Conservation (phyloP, 2,797 vertebrate species). For the Aplochiton taeniatus region DNA sequence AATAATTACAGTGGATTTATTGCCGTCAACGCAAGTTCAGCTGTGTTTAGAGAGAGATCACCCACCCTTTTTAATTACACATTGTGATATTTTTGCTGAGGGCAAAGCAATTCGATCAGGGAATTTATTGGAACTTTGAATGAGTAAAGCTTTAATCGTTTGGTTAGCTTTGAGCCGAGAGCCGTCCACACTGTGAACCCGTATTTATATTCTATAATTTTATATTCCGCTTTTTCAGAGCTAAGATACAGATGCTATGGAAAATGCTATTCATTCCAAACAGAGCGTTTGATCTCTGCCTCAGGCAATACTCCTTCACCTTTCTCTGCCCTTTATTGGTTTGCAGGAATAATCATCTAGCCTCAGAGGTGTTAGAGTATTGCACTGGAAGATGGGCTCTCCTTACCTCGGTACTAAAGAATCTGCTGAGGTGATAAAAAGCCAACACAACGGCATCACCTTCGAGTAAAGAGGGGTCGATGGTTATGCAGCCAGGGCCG, state of each 20-base stretch:
- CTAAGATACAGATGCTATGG: background rate
- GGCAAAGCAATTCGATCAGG: conserved; percentile 29
- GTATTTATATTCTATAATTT: too few species aligned
- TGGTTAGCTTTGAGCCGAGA: conserved; percentile 5
- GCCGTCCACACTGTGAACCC: too few species aligned
- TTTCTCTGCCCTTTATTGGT: background rate
- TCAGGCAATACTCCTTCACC: conserved; percentile 6
- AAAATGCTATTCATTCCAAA: background rate
- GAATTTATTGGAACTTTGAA: conserved; percentile 44
- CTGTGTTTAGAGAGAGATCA: conserved; percentile 62
- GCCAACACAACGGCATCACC: background rate
- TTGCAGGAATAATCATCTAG: background rate
- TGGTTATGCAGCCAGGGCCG: conserved; percentile 12
- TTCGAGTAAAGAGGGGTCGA: background rate
- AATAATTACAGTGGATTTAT: conserved; percentile 71
- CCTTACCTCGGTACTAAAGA: conserved; percentile 29
- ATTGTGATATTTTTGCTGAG: conserved; percentile 48
- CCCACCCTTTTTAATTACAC: conserved; percentile 62
- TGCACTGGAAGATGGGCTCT: background rate
- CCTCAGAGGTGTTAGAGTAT: background rate
- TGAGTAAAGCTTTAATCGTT: conserved; percentile 14
- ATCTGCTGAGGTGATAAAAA: conserved; percentile 3
- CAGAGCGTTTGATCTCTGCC: background rate
- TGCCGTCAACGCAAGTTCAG: conserved; percentile 59
- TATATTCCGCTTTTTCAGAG: background rate